phyloP scores from a whole-genome alignment of 2,888 invertebrate genomes.

The Lasioglossum villosulum region DNA sequence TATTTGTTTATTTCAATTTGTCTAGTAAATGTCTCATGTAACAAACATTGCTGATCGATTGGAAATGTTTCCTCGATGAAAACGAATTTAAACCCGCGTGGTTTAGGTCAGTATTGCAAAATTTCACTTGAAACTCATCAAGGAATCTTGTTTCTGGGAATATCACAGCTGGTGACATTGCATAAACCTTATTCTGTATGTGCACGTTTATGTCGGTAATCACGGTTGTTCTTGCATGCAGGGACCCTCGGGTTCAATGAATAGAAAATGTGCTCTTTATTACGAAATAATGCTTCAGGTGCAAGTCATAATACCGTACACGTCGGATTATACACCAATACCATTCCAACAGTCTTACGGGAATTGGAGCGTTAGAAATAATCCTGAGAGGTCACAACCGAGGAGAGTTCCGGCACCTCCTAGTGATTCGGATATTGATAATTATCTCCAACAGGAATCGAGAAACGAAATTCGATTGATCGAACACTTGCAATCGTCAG shows the following conservation, averaged over 20 bases:
- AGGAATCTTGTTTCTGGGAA: not conserved
- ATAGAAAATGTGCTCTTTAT: not conserved
- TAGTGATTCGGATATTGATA: conserved; percentile 75
- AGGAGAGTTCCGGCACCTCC: conserved; percentile 64
- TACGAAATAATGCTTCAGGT: conserved; percentile 82
- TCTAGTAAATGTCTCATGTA: not conserved
- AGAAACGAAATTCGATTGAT: conserved; percentile 41
- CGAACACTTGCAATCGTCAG: conserved; percentile 66
- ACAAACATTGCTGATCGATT: not conserved
- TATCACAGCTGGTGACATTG: not conserved
- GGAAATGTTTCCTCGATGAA: not conserved
- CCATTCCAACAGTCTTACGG: conserved; percentile 84
- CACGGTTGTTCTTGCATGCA: not conserved
- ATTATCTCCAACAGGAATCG: conserved; percentile 80
- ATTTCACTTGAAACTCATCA: not conserved
- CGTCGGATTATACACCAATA: conserved; percentile 87
- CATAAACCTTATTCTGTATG: not conserved
- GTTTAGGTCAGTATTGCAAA: not conserved
- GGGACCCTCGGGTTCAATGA: not conserved
- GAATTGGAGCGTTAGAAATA: conserved; percentile 75
- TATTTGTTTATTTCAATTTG: not conserved
- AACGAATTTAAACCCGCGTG: not conserved
- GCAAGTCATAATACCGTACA: conserved; percentile 93
- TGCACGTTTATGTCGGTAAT: not conserved
- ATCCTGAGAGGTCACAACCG: conserved; percentile 69